Evolutionary conservation across 35 echinoderm and acorn worm genomes (phyloP).

Genomic region (Heliocidaris erythrogramma): DNA sequence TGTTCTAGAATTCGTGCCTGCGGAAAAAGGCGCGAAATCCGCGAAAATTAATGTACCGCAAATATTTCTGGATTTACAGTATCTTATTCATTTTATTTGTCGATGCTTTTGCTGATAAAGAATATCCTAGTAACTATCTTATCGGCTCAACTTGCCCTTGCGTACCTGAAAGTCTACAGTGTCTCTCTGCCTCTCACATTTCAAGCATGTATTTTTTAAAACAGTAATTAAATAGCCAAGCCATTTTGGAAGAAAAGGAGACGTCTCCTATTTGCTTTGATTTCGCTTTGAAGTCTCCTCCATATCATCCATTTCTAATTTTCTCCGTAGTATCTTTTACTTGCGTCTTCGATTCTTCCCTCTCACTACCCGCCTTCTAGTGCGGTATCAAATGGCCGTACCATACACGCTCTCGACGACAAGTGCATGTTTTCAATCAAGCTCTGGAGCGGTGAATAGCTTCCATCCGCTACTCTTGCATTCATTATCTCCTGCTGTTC

Average conservation of each 20-base stretch:
- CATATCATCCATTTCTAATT: background rate
- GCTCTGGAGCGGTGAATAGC: slow-evolving; percentile 12
- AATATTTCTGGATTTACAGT: too few species aligned
- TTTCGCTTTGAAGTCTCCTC: background rate
- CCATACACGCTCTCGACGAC: slow-evolving; percentile 4
- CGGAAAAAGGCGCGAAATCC: too few species aligned
- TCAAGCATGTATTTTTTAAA: too few species aligned
- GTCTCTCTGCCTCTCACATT: too few species aligned
- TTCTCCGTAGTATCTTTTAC: background rate
- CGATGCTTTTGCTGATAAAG: too few species aligned
- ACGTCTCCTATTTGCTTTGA: background rate
- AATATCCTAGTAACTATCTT: too few species aligned
- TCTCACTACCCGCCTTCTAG: background rate
- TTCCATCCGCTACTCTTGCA: background rate
- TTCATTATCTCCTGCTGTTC: slow-evolving; percentile 20
- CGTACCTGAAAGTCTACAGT: too few species aligned
- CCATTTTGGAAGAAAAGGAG: background rate
- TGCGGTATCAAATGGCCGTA: slow-evolving; percentile 16
- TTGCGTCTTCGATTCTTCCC: background rate
- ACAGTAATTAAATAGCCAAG: background rate
- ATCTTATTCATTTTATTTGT: too few species aligned
- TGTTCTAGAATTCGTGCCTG: too few species aligned
- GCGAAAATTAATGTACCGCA: too few species aligned
- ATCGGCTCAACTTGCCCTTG: too few species aligned
- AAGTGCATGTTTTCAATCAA: slow-evolving; percentile 43